A percentile compares a stretch with the other conserved stretches of the same genome.
These are phyloP conservation scores for Halcyon senegalensis DNA, from an alignment of 2,113 vertebrate species.

Conservation along the genomic window DNA sequence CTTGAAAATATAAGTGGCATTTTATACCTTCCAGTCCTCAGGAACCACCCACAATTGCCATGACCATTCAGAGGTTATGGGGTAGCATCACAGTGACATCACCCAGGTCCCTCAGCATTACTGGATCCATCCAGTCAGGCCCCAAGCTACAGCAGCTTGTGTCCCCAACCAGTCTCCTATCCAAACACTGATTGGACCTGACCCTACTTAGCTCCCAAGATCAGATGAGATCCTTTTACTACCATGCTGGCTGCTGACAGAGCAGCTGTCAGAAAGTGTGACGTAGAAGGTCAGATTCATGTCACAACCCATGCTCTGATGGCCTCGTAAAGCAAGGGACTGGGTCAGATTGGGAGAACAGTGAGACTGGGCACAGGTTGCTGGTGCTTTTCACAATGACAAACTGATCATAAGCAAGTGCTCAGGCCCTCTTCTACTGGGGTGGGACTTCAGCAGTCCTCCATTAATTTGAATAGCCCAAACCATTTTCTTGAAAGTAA, in stretches of 20 bases:
- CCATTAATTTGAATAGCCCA: neutral
- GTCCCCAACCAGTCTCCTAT: neutral
- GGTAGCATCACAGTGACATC: neutral
- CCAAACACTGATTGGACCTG: too few relatives aligned
- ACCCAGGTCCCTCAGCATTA: neutral
- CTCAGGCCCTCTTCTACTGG: neutral
- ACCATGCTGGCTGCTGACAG: neutral
- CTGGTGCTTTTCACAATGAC: neutral
- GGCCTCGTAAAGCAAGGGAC: neutral
- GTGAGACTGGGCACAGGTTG: neutral
- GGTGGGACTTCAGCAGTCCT: neutral
- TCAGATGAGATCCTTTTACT: neutral
- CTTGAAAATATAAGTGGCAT: neutral
- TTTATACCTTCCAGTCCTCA: neutral
- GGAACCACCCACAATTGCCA: neutral
- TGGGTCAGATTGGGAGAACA: neutral
- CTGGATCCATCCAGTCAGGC: neutral
- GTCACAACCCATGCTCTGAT: fast-evolving
- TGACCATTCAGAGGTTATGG: neutral
- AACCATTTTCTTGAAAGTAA: neutral
- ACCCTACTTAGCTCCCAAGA: neutral
- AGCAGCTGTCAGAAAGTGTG: neutral
- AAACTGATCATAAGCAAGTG: neutral
- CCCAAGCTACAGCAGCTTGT: neutral
- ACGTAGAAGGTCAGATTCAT: neutral